Conservation (phyloP, 2,888 invertebrate genomes). For the Ophioninae sp. region DNA sequence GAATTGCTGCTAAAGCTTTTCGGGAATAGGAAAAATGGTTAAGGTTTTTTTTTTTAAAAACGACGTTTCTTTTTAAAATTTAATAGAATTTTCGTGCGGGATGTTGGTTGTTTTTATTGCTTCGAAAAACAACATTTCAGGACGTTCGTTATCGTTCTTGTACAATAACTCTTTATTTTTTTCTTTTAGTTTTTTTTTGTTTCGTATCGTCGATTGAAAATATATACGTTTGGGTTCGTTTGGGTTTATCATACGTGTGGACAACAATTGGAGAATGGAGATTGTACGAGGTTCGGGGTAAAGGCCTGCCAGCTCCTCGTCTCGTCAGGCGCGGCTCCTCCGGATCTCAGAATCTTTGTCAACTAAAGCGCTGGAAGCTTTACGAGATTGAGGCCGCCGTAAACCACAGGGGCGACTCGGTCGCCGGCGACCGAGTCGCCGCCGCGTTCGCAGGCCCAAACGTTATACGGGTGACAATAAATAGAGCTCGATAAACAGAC, state of each 20-base stretch:
- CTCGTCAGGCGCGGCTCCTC: slow-evolving; percentile 61
- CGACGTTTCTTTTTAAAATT: slow-evolving; percentile 30
- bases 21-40: slow-evolving; percentile 39
- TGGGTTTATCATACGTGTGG: slow-evolving; percentile 5
- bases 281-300: slow-evolving; percentile 6
- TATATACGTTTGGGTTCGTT: slow-evolving; percentile 27
- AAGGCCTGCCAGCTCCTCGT: slow-evolving; percentile 58
- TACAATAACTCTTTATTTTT: not conserved
- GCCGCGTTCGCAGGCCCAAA: slow-evolving; percentile 47
- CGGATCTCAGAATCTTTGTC: slow-evolving; percentile 67
- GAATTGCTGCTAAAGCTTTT: slow-evolving; percentile 57
- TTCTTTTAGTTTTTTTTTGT: too few relatives aligned
- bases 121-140: slow-evolving; percentile 24
- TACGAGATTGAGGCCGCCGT: too few relatives aligned
- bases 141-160: slow-evolving; percentile 17
- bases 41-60: slow-evolving; percentile 1
- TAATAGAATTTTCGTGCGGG: slow-evolving; percentile 10
- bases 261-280: not conserved
- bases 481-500: slow-evolving; percentile 13
- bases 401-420: too few relatives aligned
- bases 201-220: not conserved
- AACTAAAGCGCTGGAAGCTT: slow-evolving; percentile 78
- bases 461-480: slow-evolving; percentile 11
- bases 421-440: too few relatives aligned
- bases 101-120: slow-evolving; percentile 34